phyloP scores from a whole-genome alignment of 53 echinoderm and acorn worm species.

The Echinarachnius parma region DNA sequence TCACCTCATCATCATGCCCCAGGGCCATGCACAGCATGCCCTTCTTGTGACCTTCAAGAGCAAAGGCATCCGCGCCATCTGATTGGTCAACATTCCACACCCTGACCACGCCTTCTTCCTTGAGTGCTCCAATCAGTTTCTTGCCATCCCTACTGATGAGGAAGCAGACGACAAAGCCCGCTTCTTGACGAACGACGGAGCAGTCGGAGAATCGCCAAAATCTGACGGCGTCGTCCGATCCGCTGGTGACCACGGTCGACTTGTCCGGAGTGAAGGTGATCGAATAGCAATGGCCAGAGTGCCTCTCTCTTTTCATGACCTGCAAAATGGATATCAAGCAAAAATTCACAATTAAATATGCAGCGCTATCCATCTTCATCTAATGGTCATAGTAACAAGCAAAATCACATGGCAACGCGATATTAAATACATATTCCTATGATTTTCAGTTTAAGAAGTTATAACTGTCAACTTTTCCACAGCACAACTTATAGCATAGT shows the following conservation, averaged over 20 bases:
- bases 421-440: too few species aligned
- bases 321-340: too few species aligned
- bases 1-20: background rate
- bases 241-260: conserved; percentile 31
- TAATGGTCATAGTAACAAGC: too few species aligned
- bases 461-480: too few species aligned
- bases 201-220: conserved; percentile 30
- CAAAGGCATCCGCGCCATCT: background rate
- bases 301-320: conserved; percentile 68
- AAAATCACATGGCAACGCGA: too few species aligned
- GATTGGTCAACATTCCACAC: conserved; percentile 31
- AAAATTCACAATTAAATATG: too few species aligned
- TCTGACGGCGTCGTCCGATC: conserved; percentile 35
- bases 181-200: conserved; percentile 4
- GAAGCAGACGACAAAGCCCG: background rate
- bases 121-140: conserved; percentile 32
- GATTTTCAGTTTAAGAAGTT: too few species aligned
- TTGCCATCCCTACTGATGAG: conserved; percentile 26
- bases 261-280: conserved; percentile 39
- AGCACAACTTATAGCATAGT: too few species aligned
- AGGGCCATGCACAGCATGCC: conserved; percentile 21
- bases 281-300: conserved; percentile 46
- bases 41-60: conserved; percentile 40
- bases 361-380: too few species aligned
- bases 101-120: conserved; percentile 24